Evolutionary conservation across 2,797 vertebrate genomes (phyloP), one percentile per base, ranked within the genome.

Genomic region (Tangara arthus): DNA sequence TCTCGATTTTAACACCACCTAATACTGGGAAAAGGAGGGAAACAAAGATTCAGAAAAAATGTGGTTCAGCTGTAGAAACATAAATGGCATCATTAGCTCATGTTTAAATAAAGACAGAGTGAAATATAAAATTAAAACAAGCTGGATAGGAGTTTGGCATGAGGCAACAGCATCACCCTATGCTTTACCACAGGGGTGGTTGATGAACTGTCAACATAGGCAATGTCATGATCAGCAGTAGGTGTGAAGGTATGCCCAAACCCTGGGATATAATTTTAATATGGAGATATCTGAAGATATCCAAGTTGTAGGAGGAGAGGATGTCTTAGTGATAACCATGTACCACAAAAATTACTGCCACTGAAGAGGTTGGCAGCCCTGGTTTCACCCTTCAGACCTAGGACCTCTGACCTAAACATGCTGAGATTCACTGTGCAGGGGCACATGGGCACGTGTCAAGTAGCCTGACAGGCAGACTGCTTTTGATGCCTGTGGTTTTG

Each of bases 401-500:
- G 8, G 11, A 22, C 12, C 10, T 81, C 34, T 73, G 37, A 44
- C 2, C 18, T 59, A 24, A 72, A 49, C 17, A 5, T 1, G 1
- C 39, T 69, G 28, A 32, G 9, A 27, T 52, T 80, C 30, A 5
- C 16, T 19, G 15, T 24, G 6, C 49, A 28, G 26, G 8, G 44
- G 9, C 26, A 15, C 14, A 15, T 3, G 12, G 52, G 21, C 11
- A 8, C 0, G 0, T 11, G 46, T 16, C 50, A 37, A 39, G 28
- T 5, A 56, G 8, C 8, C 39, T 64, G 63, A 27, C 17, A 34
- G n/a, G 52, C 32, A 66, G 47, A 34, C 23, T 41, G 23, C 3
- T 39, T 83, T 42, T 50, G 27, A 24, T 78, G 22, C 12, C 11
- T n/a, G 8, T 79, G 32, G 4, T 20, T 60, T 82, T 42, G 24